These are phyloP conservation scores for Tychaedon coryphoeus DNA, from an alignment of 2,113 vertebrate species.

Conservation along the genomic window DNA sequence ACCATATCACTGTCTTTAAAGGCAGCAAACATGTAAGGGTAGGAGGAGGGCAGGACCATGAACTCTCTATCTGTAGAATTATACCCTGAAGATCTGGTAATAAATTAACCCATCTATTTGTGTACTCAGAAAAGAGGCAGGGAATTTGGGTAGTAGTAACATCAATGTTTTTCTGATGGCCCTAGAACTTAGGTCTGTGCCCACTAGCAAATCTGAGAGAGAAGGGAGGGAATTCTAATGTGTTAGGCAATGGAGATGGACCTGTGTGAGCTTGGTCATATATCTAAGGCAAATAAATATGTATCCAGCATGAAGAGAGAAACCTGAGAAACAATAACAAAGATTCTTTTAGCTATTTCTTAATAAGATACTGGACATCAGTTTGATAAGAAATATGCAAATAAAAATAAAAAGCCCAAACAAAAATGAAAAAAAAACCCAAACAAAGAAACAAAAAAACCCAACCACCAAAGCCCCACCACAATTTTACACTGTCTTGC, in stretches of 20 bases:
- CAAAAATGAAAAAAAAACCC: neutral
- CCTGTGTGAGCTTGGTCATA: neutral
- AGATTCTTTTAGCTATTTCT: neutral
- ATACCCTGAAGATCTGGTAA: accelerated
- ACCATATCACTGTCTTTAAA: neutral
- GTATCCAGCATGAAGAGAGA: neutral
- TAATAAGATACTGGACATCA: neutral
- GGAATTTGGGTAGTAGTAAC: neutral
- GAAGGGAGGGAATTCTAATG: neutral
- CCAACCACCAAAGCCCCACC: neutral
- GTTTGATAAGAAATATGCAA: neutral
- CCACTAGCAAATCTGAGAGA: neutral
- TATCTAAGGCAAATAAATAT: neutral
- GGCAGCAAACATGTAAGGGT: neutral
- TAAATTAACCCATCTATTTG: neutral
- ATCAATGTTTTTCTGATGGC: neutral
- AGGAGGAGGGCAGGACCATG: neutral
- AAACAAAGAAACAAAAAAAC: neutral
- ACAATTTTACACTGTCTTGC: neutral
- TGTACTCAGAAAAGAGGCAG: neutral
- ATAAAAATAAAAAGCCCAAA: neutral
- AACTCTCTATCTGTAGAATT: neutral
- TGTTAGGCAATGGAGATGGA: neutral
- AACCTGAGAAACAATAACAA: neutral
- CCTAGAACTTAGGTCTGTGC: neutral